phyloP scores from a whole-genome alignment of 1,140 invertebrate genomes.

The Brachionus calyciflorus region DNA sequence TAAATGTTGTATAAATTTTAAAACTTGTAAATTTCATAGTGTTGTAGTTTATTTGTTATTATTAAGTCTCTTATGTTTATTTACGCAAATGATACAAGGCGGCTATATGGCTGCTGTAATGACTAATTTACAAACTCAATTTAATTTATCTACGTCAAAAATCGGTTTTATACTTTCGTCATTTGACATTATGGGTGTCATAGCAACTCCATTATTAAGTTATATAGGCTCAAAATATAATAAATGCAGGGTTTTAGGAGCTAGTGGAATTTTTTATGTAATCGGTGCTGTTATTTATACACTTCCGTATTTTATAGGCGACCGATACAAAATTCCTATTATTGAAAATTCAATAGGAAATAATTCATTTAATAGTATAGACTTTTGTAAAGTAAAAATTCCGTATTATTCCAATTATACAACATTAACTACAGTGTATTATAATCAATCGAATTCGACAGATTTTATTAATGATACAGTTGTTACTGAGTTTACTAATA shows the following conservation, averaged over 20 bases:
- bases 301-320: slow-evolving; percentile 51
- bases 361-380: neutral
- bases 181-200: slow-evolving; percentile 51
- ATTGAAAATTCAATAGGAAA: slow-evolving; percentile 44
- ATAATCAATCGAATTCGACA: too few relatives aligned
- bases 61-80: slow-evolving; percentile 43
- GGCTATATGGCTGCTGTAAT: slow-evolving; percentile 48
- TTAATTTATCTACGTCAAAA: slow-evolving; percentile 50
- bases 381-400: slow-evolving; percentile 14
- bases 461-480: too few relatives aligned
- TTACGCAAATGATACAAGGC: slow-evolving; percentile 48
- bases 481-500: too few relatives aligned
- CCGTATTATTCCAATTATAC: too few relatives aligned
- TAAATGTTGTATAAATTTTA: neutral
- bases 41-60: slow-evolving; percentile 31
- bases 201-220: slow-evolving; percentile 51
- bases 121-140: slow-evolving; percentile 51
- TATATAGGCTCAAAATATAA: slow-evolving; percentile 48
- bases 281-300: slow-evolving; percentile 52
- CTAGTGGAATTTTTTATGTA: slow-evolving; percentile 50
- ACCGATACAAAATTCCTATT: neutral
- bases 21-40: slow-evolving; percentile 29
- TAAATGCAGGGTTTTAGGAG: slow-evolving; percentile 48
- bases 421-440: too few relatives aligned
- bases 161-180: slow-evolving; percentile 51